phyloP scores from a whole-genome alignment of 2,797 vertebrate species.

The Echiichthys vipera region DNA sequence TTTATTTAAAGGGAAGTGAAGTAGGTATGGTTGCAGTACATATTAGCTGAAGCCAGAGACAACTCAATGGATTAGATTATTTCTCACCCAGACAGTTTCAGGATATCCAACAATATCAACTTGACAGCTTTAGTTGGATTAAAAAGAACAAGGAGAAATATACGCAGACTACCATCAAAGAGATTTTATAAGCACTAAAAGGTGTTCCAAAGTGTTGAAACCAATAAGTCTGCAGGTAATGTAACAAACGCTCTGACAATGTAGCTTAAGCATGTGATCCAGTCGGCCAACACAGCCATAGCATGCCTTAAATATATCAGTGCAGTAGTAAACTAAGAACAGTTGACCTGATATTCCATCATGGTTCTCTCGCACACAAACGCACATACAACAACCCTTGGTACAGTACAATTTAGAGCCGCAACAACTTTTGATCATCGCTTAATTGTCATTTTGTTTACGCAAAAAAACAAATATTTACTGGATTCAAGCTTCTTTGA shows the following conservation, averaged over 20 bases:
- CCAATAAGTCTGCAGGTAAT: slow-evolving; percentile 56
- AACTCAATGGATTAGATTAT: slow-evolving; percentile 52
- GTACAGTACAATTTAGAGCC: slow-evolving; percentile 68
- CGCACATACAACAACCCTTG: slow-evolving; percentile 55
- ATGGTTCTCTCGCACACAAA: slow-evolving; percentile 67
- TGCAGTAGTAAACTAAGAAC: slow-evolving; percentile 75
- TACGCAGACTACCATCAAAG: slow-evolving; percentile 43
- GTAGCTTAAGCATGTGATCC: slow-evolving; percentile 71
- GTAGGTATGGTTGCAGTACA: slow-evolving; percentile 77
- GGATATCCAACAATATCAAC: slow-evolving; percentile 60
- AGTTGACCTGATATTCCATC: slow-evolving; percentile 78
- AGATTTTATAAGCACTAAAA: slow-evolving; percentile 64
- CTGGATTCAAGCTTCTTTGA: too few relatives aligned
- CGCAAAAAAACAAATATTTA: too few relatives aligned
- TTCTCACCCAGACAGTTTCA: slow-evolving; percentile 51
- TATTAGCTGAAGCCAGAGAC: slow-evolving; percentile 68
- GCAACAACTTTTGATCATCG: too few relatives aligned
- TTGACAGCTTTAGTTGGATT: slow-evolving; percentile 69
- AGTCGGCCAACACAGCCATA: slow-evolving; percentile 64
- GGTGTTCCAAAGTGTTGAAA: slow-evolving; percentile 61
- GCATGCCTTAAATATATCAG: slow-evolving; percentile 82
- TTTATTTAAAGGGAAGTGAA: slow-evolving; percentile 85
- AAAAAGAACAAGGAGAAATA: slow-evolving; percentile 20
- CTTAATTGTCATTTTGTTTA: too few relatives aligned
- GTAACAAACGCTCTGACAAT: slow-evolving; percentile 61